Evolutionary conservation across 2,797 vertebrate genomes (phyloP).

Genomic region (Sphenopsis melanotis): DNA sequence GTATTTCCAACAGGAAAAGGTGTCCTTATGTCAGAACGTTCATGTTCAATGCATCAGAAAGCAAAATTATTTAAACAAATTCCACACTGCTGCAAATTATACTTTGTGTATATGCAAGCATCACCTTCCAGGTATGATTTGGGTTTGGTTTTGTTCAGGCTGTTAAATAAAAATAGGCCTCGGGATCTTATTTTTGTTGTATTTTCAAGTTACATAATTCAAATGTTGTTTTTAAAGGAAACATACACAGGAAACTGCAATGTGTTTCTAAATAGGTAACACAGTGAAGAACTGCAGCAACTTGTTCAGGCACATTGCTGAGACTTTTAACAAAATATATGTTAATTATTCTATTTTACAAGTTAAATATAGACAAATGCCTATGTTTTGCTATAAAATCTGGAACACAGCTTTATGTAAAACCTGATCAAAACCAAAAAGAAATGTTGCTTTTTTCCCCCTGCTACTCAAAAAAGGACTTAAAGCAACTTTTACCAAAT

Average conservation of each 20-base stretch:
- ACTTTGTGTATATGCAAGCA: neutral
- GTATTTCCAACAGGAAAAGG: neutral
- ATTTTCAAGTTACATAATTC: neutral
- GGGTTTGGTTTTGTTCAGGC: neutral
- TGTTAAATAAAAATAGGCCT: neutral
- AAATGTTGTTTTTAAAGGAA: neutral
- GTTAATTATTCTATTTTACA: neutral
- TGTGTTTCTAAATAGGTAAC: neutral
- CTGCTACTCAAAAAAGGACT: neutral
- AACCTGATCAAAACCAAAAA: neutral
- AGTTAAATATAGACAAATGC: neutral
- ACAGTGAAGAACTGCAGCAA: fast-evolving
- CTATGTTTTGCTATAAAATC: neutral
- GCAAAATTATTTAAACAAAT: neutral
- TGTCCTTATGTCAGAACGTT: neutral
- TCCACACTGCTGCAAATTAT: neutral
- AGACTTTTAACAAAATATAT: neutral
- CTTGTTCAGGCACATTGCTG: neutral
- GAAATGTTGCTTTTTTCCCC: fast-evolving
- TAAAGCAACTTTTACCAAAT: neutral
- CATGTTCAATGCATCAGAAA: neutral
- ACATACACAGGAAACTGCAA: neutral
- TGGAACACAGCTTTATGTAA: neutral
- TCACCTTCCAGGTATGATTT: neutral
- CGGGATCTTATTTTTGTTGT: neutral